Conservation (phyloP, 2,113 vertebrate genomes). For the Melozone crissalis region DNA sequence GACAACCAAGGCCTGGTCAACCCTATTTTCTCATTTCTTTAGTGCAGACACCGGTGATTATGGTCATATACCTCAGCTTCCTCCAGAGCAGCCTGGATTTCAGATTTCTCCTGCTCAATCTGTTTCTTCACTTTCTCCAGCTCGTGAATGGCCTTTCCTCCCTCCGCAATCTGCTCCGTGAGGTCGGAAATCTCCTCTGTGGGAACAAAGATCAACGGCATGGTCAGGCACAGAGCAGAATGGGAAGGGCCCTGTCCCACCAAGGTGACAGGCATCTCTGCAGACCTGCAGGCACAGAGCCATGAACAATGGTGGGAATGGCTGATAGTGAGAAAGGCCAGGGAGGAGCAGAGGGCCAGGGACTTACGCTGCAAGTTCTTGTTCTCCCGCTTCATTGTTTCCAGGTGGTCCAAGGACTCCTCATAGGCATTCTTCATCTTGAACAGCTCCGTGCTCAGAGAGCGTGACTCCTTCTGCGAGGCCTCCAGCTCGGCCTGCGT, state of each 20-base stretch:
- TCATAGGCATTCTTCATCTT: constrained; percentile 53
- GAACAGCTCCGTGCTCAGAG: neutral
- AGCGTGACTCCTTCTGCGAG: neutral
- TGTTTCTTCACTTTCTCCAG: neutral
- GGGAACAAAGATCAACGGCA: neutral
- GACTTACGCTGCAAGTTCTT: constrained; percentile 82
- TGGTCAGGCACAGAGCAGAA: no score
- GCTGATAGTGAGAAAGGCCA: neutral
- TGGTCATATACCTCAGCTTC: neutral
- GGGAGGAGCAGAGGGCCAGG: neutral
- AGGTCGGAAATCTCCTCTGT: constrained; percentile 87
- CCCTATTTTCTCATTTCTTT: no score
- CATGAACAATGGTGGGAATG: neutral
- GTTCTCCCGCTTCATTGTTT: constrained; percentile 80
- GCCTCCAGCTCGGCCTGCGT: neutral
- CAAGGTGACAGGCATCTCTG: no score
- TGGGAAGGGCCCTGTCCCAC: no score
- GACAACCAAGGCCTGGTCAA: rapidly evolving
- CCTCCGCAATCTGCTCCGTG: constrained; percentile 82
- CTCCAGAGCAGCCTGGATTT: neutral
- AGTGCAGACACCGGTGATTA: neutral
- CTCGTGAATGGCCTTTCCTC: constrained; percentile 78
- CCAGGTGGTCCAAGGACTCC: constrained; percentile 69
- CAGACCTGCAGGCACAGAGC: no score
- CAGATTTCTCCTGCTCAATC: neutral